Percentiles rank a stretch among this genome's conserved stretches.
Conservation (phyloP, 2,113 vertebrate genomes). For the Scophthalmus maximus region DNA sequence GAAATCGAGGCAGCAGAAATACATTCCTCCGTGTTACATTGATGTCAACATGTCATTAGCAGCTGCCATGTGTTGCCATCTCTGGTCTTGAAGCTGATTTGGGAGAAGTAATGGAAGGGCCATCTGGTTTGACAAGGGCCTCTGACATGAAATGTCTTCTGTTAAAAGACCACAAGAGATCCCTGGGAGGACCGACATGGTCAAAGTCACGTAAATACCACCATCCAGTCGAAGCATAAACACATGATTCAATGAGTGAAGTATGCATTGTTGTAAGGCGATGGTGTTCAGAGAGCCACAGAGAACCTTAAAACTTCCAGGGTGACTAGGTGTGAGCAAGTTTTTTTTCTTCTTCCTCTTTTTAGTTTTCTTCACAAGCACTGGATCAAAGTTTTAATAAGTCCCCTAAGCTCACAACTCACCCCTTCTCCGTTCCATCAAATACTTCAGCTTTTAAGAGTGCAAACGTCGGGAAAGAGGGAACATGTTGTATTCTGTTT, state of each 20-base stretch:
- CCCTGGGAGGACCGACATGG: slow-evolving; percentile 42
- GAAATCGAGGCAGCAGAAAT: slow-evolving; percentile 39
- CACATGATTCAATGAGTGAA: slow-evolving; percentile 58
- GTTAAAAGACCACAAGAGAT: slow-evolving; percentile 55
- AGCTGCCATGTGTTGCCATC: slow-evolving; percentile 51
- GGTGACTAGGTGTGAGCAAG: slow-evolving; percentile 38
- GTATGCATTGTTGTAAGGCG: slow-evolving; percentile 62
- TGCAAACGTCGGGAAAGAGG: background rate
- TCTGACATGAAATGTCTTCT: slow-evolving; percentile 56
- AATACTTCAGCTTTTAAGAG: slow-evolving; percentile 13
- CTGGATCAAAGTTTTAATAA: slow-evolving; percentile 44
- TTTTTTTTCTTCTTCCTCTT: background rate
- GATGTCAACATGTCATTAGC: slow-evolving; percentile 65
- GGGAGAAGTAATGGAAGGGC: slow-evolving; percentile 49
- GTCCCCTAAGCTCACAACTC: slow-evolving; percentile 23
- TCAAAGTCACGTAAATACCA: slow-evolving; percentile 53
- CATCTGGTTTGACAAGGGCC: slow-evolving; percentile 66
- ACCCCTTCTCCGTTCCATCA: slow-evolving; percentile 20
- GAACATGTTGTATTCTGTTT: slow-evolving; percentile 39
- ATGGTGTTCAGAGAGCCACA: slow-evolving; percentile 50
- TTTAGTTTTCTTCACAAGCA: background rate
- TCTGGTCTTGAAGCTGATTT: slow-evolving; percentile 54
- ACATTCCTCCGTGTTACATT: slow-evolving; percentile 49
- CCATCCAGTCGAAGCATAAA: slow-evolving; percentile 40
- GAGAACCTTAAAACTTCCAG: slow-evolving; percentile 42